Conservation (phyloP, 2,797 vertebrate species). For the Sparus aurata region DNA sequence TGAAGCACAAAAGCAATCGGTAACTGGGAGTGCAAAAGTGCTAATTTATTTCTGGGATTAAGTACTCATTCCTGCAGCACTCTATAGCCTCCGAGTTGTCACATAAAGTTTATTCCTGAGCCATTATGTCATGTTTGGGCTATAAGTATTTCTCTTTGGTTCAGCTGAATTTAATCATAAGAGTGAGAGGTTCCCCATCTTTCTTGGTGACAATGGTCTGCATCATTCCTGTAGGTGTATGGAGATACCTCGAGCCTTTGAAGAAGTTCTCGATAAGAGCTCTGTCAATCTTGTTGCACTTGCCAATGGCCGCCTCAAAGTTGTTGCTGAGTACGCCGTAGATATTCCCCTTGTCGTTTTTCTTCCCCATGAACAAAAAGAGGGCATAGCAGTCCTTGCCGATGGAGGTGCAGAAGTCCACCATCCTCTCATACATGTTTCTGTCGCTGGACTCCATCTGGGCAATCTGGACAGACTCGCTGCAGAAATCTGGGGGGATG, state of each 20-base stretch:
- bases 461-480: constrained; percentile 76
- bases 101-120: neutral
- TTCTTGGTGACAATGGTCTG: constrained; percentile 73
- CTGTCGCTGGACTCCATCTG: constrained; percentile 66
- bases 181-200: constrained; percentile 73
- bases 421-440: constrained; percentile 76
- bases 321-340: constrained; percentile 87
- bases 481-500: constrained; percentile 23
- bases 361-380: constrained; percentile 83
- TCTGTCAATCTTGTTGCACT: constrained; percentile 76
- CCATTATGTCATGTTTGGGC: neutral
- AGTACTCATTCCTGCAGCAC: no score
- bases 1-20: no score
- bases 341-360: constrained; percentile 77
- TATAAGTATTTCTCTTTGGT: constrained; percentile 7
- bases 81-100: neutral
- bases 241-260: constrained; percentile 77
- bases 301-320: constrained; percentile 75
- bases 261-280: constrained; percentile 83
- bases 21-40: no score
- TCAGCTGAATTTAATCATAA: constrained; percentile 85
- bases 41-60: no score
- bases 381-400: constrained; percentile 86
- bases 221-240: constrained; percentile 82
- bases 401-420: constrained; percentile 83